Evolutionary conservation across 37 sponge, comb jelly and placozoan genomes (phyloP).

Genomic region (Chondrosia reniformis): DNA sequence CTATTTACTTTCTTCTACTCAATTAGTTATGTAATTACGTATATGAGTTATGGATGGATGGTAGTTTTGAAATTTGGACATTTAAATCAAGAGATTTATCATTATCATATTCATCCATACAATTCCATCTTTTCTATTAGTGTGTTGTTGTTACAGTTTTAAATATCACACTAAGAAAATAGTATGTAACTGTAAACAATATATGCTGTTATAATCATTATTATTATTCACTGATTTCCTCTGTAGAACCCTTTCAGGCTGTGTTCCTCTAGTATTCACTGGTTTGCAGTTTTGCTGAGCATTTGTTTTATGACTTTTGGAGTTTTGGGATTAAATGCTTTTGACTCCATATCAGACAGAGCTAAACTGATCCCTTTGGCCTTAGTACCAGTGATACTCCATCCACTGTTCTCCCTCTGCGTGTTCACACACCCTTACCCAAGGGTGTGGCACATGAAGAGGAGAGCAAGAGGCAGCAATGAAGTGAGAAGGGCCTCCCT

Average conservation of each 20-base stretch:
- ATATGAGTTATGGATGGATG: too few species aligned
- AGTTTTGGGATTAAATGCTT: not conserved
- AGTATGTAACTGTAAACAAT: too few species aligned
- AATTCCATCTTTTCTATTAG: too few species aligned
- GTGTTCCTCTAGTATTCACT: not conserved
- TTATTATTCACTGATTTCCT: not conserved
- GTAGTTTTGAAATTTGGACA: too few species aligned
- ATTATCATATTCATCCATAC: too few species aligned
- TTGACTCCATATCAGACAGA: not conserved
- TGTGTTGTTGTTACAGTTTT: too few species aligned
- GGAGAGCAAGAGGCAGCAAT: not conserved
- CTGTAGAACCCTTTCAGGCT: conserved; percentile 5
- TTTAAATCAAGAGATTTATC: too few species aligned
- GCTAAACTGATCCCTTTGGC: not conserved
- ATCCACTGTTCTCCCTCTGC: conserved; percentile 6
- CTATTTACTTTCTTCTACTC: too few species aligned
- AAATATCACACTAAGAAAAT: too few species aligned
- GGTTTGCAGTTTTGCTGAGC: not conserved
- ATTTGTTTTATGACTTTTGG: not conserved
- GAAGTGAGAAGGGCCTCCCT: too few species aligned
- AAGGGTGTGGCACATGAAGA: not conserved
- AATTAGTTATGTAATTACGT: too few species aligned
- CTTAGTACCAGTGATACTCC: not conserved
- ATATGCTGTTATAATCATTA: too few species aligned
- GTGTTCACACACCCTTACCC: conserved; percentile 10